These are phyloP conservation scores for Uropetala carovei DNA, from an alignment of 2,888 invertebrate genomes.

Conservation along the genomic window DNA sequence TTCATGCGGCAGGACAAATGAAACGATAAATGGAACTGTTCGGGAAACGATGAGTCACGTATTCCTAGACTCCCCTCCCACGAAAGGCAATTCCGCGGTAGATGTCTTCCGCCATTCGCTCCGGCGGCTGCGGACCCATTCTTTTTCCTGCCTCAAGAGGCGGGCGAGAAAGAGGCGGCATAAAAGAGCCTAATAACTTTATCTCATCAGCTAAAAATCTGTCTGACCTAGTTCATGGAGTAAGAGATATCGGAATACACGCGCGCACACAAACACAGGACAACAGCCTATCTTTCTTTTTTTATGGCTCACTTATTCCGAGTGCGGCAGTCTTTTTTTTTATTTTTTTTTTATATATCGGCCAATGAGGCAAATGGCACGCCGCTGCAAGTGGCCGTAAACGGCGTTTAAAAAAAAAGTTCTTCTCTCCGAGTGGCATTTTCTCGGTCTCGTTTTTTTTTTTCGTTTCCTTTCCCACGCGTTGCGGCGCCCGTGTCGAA, in stretches of 20 bases:
- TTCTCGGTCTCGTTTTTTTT: not conserved
- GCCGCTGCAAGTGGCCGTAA: not conserved
- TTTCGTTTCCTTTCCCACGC: not conserved
- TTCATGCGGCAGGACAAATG: not conserved
- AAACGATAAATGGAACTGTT: not conserved
- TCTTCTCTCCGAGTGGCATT: not conserved
- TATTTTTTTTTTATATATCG: too few species aligned
- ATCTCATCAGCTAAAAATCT: slow-evolving; percentile 27
- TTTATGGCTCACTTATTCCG: slow-evolving; percentile 23
- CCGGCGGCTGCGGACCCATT: not conserved
- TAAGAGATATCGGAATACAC: not conserved
- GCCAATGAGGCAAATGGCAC: slow-evolving; percentile 6
- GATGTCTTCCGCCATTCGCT: not conserved
- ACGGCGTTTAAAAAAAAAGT: not conserved
- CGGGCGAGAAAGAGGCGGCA: not conserved
- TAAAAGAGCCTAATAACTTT: slow-evolving; percentile 11
- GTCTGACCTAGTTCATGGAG: slow-evolving; percentile 27
- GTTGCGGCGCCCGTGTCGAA: too few species aligned
- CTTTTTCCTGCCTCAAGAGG: not conserved
- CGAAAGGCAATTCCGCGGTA: not conserved
- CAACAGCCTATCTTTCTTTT: not conserved
- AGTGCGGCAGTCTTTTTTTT: not conserved
- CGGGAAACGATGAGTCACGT: not conserved
- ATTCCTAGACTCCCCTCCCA: not conserved
- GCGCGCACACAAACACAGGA: not conserved